Evolutionary conservation across 2,888 invertebrate genomes (phyloP).

Genomic region (Leptinotarsa peninsularis): DNA sequence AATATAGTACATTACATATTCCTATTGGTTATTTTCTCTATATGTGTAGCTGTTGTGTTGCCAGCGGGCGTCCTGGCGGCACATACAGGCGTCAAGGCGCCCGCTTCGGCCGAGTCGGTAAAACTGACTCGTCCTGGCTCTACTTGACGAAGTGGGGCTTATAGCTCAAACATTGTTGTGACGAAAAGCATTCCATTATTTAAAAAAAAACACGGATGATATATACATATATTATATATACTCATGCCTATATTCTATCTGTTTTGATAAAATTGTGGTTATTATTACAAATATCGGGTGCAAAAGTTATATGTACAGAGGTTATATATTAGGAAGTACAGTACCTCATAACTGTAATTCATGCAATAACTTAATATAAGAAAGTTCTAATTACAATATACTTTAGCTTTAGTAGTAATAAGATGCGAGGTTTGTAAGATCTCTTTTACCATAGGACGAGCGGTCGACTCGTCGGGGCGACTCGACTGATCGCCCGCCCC

Average conservation of each 20-base stretch:
- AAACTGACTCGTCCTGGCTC: constrained; percentile 57
- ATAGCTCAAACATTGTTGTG: constrained; percentile 69
- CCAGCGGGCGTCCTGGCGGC: constrained; percentile 58
- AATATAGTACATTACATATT: constrained; percentile 65
- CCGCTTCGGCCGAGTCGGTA: constrained; percentile 56
- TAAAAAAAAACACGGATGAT: constrained; percentile 64
- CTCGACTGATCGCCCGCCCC: constrained; percentile 55
- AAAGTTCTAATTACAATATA: constrained; percentile 68
- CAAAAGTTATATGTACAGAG: constrained; percentile 68
- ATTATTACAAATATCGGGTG: constrained; percentile 65
- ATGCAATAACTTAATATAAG: constrained; percentile 70
- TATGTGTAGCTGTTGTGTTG: constrained; percentile 67
- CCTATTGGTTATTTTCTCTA: constrained; percentile 67
- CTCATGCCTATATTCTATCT: constrained; percentile 66
- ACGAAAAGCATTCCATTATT: constrained; percentile 68
- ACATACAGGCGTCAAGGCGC: constrained; percentile 53
- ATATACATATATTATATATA: constrained; percentile 64
- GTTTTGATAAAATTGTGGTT: constrained; percentile 64
- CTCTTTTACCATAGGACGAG: constrained; percentile 58
- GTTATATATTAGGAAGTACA: constrained; percentile 69
- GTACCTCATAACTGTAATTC: constrained; percentile 70
- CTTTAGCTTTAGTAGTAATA: constrained; percentile 66
- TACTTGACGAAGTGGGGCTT: constrained; percentile 59
- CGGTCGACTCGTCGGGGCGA: constrained; percentile 53
- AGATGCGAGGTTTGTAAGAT: constrained; percentile 66